Percentiles rank a stretch among this genome's conserved stretches.
phyloP scores from a whole-genome alignment of 2,888 invertebrate genomes.

The Empis stercorea region DNA sequence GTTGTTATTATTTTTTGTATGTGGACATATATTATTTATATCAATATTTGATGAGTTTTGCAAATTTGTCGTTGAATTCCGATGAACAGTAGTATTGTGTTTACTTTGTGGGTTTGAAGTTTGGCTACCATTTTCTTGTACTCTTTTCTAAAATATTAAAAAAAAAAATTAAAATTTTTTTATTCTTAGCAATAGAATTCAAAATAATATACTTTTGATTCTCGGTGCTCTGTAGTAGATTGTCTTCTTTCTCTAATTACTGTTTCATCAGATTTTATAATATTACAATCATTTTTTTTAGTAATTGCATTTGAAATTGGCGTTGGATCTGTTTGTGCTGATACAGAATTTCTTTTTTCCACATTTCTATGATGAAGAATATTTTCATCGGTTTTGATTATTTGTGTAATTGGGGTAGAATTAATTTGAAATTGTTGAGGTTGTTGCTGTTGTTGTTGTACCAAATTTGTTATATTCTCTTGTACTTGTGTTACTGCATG shows the following conservation, averaged over 20 bases:
- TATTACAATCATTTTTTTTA: slow-evolving; percentile 24
- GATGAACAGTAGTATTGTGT: slow-evolving; percentile 26
- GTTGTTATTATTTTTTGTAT: slow-evolving; percentile 26
- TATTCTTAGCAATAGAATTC: too few relatives aligned
- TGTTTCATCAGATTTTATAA: slow-evolving; percentile 22
- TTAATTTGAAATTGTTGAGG: slow-evolving; percentile 17
- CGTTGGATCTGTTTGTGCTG: slow-evolving; percentile 31
- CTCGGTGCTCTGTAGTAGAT: slow-evolving; percentile 18
- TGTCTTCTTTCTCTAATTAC: slow-evolving; percentile 25
- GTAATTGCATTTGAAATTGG: slow-evolving; percentile 22
- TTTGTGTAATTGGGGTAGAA: slow-evolving; percentile 11
- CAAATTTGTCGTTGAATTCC: slow-evolving; percentile 31
- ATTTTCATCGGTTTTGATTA: slow-evolving; percentile 11
- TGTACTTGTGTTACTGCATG: slow-evolving; percentile 7
- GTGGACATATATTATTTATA: slow-evolving; percentile 31
- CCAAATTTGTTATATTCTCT: slow-evolving; percentile 1
- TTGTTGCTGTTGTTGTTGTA: slow-evolving; percentile 20
- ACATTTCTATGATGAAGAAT: slow-evolving; percentile 11
- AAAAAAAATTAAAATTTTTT: too few relatives aligned
- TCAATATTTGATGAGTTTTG: slow-evolving; percentile 32
- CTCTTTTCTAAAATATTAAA: not conserved
- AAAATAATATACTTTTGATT: not conserved
- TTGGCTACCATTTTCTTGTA: slow-evolving; percentile 27
- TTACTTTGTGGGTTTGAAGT: slow-evolving; percentile 29
- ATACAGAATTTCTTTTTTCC: slow-evolving; percentile 33